These are phyloP conservation scores for Lepidochitona cinerea DNA, from an alignment of 2,888 invertebrate genomes.

Conservation along the genomic window DNA sequence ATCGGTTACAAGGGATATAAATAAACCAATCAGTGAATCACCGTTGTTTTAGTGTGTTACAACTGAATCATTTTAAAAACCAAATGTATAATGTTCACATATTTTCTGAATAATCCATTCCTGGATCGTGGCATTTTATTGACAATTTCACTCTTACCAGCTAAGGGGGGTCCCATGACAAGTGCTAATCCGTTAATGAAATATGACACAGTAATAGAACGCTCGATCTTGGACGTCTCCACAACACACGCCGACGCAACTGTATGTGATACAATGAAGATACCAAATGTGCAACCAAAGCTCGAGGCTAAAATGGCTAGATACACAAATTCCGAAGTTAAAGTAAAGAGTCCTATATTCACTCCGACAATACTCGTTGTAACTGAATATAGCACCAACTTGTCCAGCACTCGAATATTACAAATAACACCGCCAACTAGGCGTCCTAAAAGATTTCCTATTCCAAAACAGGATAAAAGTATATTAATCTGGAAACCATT, in stretches of 20 bases:
- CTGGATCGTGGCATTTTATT: too few species aligned
- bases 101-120: too few species aligned
- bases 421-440: background rate
- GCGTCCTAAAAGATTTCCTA: background rate
- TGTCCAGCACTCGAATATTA: background rate
- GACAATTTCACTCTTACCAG: slow-evolving; percentile 4
- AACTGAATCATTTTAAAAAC: too few species aligned
- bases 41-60: too few species aligned
- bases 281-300: background rate
- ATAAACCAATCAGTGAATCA: too few species aligned
- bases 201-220: background rate
- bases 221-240: background rate
- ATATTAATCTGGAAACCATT: background rate
- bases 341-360: background rate
- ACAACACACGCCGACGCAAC: background rate
- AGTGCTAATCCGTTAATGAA: slow-evolving; percentile 1
- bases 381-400: background rate
- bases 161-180: background rate
- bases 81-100: too few species aligned
- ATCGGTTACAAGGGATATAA: too few species aligned
- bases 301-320: background rate
- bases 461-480: background rate
- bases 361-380: background rate
- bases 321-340: background rate
- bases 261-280: background rate